Percentiles rank a stretch among this genome's conserved stretches.
phyloP scores from a whole-genome alignment of 2,113 vertebrate species.

The Heterotilapia buettikoferi region DNA sequence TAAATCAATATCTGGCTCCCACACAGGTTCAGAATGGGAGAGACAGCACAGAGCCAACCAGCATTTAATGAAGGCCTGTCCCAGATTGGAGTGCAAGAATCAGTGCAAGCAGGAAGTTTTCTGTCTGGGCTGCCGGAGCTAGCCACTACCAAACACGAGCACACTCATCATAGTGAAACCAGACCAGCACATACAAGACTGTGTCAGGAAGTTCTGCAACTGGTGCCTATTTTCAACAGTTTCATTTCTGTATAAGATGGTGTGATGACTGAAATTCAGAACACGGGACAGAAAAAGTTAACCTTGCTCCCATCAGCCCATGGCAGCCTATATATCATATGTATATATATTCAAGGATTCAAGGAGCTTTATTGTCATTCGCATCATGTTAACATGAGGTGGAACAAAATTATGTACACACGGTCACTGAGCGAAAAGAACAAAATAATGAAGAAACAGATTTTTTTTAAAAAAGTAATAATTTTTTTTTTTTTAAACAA shows the following conservation, averaged over 20 bases:
- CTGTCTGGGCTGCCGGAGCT: slow-evolving; percentile 25
- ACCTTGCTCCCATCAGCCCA: neutral
- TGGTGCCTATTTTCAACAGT: slow-evolving; percentile 50
- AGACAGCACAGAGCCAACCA: neutral
- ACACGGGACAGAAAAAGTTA: neutral
- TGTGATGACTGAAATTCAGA: slow-evolving; percentile 25
- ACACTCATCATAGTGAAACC: slow-evolving; percentile 57
- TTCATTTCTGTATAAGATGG: slow-evolving; percentile 59
- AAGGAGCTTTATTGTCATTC: neutral
- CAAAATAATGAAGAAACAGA: neutral
- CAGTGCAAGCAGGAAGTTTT: slow-evolving; percentile 40
- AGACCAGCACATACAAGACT: slow-evolving; percentile 47
- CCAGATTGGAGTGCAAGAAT: neutral
- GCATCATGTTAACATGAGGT: neutral
- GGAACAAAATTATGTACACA: neutral
- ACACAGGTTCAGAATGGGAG: neutral
- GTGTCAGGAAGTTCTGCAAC: slow-evolving; percentile 49
- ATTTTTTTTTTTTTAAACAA: neutral
- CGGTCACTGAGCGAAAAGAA: neutral
- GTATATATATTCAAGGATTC: neutral
- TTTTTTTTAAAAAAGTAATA: neutral
- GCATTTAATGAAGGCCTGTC: neutral
- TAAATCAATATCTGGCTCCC: slow-evolving; percentile 6
- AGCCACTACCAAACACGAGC: neutral
- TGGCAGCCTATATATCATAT: neutral